Evolutionary conservation across 2,113 vertebrate genomes (phyloP).

Genomic region (Pheucticus melanocephalus): DNA sequence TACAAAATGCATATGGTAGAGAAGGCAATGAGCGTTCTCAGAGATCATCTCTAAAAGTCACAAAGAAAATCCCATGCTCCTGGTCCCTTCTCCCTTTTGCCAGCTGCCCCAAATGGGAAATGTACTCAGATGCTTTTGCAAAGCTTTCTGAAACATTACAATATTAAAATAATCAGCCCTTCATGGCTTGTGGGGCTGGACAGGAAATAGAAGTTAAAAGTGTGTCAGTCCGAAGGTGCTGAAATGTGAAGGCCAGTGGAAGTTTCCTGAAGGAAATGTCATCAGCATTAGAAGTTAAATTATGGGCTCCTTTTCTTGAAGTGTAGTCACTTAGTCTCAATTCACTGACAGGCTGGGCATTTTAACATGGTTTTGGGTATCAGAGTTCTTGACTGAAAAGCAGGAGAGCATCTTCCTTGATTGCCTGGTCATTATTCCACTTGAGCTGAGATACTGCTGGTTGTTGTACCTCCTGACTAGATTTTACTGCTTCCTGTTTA

Average conservation of each 20-base stretch:
- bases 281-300: conserved; percentile 47
- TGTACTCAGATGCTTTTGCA: background rate
- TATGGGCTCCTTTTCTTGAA: conserved; percentile 42
- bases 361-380: conserved; percentile 37
- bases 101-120: background rate
- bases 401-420: background rate
- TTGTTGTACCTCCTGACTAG: conserved; percentile 23
- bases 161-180: background rate
- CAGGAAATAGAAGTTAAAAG: background rate
- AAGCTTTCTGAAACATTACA: background rate
- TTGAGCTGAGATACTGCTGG: background rate
- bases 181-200: background rate
- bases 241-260: conserved; percentile 27
- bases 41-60: background rate
- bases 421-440: conserved; percentile 52
- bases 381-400: background rate
- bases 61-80: background rate
- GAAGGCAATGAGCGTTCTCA: background rate
- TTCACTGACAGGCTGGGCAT: conserved; percentile 6
- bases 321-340: conserved; percentile 25
- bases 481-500: background rate
- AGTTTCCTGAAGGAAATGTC: background rate
- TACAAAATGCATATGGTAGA: background rate
- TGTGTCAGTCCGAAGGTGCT: background rate
- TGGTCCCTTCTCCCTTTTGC: background rate